These are phyloP conservation scores for Penaeus indicus DNA, from an alignment of 1,140 invertebrate genomes.

Conservation along the genomic window DNA sequence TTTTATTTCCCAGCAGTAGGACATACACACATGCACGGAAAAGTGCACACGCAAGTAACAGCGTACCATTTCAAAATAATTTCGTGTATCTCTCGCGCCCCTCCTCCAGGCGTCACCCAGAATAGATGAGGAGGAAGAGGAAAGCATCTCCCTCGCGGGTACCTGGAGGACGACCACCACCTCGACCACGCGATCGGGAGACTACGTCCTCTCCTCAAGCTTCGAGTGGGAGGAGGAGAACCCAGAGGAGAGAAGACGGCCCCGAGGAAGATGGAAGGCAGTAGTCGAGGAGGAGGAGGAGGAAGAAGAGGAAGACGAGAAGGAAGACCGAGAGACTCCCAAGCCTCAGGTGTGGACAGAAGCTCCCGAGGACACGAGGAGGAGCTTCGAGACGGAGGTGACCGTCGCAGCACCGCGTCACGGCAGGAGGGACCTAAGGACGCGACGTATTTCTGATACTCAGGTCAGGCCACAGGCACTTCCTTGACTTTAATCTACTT, in stretches of 20 bases:
- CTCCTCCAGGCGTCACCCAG: slow-evolving; percentile 39
- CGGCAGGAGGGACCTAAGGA: slow-evolving; percentile 37
- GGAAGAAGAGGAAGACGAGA: background rate
- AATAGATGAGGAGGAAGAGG: slow-evolving; percentile 53
- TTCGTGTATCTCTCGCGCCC: background rate
- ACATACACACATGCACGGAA: too few relatives aligned
- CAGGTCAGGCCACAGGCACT: slow-evolving; percentile 24
- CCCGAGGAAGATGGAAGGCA: slow-evolving; percentile 39
- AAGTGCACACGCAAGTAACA: background rate
- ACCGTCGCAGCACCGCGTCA: slow-evolving; percentile 30
- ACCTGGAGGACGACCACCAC: slow-evolving; percentile 51
- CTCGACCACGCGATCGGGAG: slow-evolving; percentile 45
- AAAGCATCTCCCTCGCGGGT: slow-evolving; percentile 46
- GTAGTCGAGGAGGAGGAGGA: slow-evolving; percentile 35
- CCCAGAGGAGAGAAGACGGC: slow-evolving; percentile 41
- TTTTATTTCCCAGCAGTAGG: too few relatives aligned
- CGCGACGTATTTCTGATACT: slow-evolving; percentile 55
- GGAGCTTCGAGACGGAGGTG: slow-evolving; percentile 50
- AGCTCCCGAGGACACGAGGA: background rate
- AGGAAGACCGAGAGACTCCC: background rate
- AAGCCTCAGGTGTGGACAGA: background rate
- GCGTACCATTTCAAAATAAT: background rate
- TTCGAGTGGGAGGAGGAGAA: slow-evolving; percentile 58
- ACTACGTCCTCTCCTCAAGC: slow-evolving; percentile 52
- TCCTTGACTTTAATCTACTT: background rate